Conservation (phyloP, 1,140 invertebrate genomes). For the Metaphire vulgaris region DNA sequence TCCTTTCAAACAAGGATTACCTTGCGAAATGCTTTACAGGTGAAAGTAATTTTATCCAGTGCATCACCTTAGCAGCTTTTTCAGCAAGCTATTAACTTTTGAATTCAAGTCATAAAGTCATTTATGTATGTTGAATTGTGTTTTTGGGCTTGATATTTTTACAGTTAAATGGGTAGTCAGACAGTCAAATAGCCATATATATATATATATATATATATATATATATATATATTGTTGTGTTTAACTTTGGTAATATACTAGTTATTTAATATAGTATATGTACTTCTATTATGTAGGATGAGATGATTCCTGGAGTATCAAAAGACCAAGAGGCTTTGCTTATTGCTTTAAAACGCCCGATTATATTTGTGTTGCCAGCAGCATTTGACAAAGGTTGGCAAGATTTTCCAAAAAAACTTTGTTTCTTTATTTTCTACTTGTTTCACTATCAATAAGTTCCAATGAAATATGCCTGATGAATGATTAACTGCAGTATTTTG, state of each 20-base stretch:
- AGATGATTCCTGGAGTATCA: conserved; percentile 64
- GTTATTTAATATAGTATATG: conserved; percentile 8
- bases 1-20: conserved; percentile 91
- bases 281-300: conserved; percentile 84
- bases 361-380: conserved; percentile 89
- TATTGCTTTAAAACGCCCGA: conserved; percentile 79
- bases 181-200: too few relatives aligned
- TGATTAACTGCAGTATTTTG: too few relatives aligned
- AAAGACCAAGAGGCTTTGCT: conserved; percentile 85
- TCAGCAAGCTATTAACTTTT: neutral
- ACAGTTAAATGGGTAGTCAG: neutral
- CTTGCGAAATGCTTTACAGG: conserved; percentile 54
- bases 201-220: too few relatives aligned
- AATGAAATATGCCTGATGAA: too few relatives aligned
- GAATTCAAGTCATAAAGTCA: too few relatives aligned
- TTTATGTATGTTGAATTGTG: neutral
- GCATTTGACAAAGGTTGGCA: conserved; percentile 68
- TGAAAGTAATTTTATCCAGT: conserved; percentile 31
- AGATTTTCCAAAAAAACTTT: too few relatives aligned
- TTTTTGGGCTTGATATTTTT: too few relatives aligned
- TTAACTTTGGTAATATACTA: neutral
- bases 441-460: too few relatives aligned
- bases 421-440: too few relatives aligned
- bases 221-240: too few relatives aligned
- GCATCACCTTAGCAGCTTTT: neutral